phyloP scores from a whole-genome alignment of 2,888 invertebrate species.

The Dryococelus australis region DNA sequence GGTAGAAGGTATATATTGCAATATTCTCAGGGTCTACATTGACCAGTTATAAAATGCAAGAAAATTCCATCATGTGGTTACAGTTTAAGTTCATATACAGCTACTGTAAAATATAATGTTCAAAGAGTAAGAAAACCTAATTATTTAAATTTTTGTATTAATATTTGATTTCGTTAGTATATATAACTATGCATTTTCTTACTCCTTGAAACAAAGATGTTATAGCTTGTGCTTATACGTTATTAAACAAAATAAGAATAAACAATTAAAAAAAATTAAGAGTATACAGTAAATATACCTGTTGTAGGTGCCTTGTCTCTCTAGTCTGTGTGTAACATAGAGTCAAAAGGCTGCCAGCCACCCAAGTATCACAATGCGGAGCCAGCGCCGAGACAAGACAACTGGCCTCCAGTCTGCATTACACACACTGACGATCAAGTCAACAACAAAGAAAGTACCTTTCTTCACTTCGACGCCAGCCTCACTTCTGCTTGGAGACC shows the following conservation, averaged over 20 bases:
- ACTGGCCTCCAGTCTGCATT: conserved; percentile 34
- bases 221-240: neutral
- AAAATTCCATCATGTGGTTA: neutral
- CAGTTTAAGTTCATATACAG: neutral
- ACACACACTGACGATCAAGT: conserved; percentile 42
- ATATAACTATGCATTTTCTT: neutral
- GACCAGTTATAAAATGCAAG: neutral
- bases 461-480: conserved; percentile 45
- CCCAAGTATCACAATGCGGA: conserved; percentile 5
- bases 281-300: neutral
- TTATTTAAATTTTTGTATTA: neutral
- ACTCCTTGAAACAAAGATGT: neutral
- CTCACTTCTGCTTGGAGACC: conserved; percentile 49
- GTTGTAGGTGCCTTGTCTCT: conserved; percentile 8
- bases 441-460: conserved; percentile 48
- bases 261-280: neutral
- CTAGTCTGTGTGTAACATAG: conserved; percentile 8
- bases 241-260: neutral
- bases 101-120: neutral
- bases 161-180: neutral
- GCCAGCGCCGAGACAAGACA: conserved; percentile 32
- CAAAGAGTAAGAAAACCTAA: neutral
- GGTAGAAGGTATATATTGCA: neutral
- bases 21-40: neutral
- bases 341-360: neutral